Evolutionary conservation across 2,888 invertebrate genomes (phyloP), one percentile per base, ranked within the genome.

Genomic region (Pammene fasciana): DNA sequence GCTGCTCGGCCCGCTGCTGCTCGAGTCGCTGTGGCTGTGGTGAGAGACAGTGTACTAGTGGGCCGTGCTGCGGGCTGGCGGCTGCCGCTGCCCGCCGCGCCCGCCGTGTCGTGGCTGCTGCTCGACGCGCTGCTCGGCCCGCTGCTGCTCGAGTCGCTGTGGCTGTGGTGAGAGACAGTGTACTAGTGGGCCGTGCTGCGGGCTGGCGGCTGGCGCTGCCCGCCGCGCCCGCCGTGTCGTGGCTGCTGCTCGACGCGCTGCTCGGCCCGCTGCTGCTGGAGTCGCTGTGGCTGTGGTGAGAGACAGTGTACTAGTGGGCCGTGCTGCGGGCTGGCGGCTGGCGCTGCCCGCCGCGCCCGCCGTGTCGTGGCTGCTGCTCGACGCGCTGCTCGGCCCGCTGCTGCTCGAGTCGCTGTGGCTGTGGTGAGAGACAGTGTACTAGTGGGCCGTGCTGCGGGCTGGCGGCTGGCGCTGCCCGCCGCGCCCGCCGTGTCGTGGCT

Each of bases 1-100:
- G 48, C 91, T 98, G 16, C 93, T 99, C 72, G 98, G 98, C 65
- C 98, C 98, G 18, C 96, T 99, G 65, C 92, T 99, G 55, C 96
- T 97, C 0, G 98, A 99, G 91, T 96, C 97, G 41, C 90, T 98
- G 46, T 98, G 98, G 98, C 92, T 99, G 65, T 97, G 98, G 97
- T 97, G 87, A 89, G 36, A 11, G 16, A 48, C 48, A 0, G n/a
- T 16, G 6, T 9, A 8, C 14, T 16, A 16, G 9, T 48, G 6
- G 45, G 38, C 6, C 6, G 38, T 7, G 38, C 5, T 9, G 9
- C 38, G 26, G 26, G 26, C 26, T 26, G 26, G 92, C 93, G 94
- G 52, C 97, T 98, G 73, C 96, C 97, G 82, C 95, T 97, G 94
- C 99, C 99, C 14, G 94, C 95, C 76, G 94, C 94, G 71, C 94